Percentiles rank a stretch among this genome's conserved stretches.
phyloP scores from a whole-genome alignment of 2,113 vertebrate species.

The Dasypus novemcinctus region DNA sequence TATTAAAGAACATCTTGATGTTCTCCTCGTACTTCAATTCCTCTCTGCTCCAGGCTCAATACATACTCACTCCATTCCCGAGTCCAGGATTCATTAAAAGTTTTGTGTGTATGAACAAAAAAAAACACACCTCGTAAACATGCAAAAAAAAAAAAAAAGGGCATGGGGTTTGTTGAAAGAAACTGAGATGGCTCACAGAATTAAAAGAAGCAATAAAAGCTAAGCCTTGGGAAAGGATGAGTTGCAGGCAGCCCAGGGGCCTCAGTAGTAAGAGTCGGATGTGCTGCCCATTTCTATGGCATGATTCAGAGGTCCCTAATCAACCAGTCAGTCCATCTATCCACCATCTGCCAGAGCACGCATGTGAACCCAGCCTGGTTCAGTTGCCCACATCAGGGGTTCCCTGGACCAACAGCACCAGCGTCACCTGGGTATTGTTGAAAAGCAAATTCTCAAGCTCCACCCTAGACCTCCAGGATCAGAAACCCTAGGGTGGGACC shows the following conservation, averaged over 20 bases:
- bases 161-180: not conserved
- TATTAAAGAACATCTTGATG: not conserved
- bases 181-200: not conserved
- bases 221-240: not conserved
- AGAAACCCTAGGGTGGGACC: not conserved
- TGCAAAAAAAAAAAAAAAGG: not conserved
- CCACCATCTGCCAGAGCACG: not conserved
- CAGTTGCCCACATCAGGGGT: not conserved
- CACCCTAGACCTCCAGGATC: not conserved
- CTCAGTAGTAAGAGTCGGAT: not conserved
- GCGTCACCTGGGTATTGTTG: not conserved
- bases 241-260: not conserved
- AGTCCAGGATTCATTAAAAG: not conserved
- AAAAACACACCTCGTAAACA: not conserved
- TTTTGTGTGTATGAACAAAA: not conserved
- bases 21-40: not conserved
- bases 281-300: not conserved
- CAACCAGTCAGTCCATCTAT: not conserved
- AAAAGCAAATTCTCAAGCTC: not conserved
- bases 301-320: not conserved
- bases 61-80: rapidly evolving
- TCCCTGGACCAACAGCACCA: not conserved
- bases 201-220: not conserved
- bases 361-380: not conserved
- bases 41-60: not conserved